A percentile compares a stretch with the other conserved stretches of the same genome.
Evolutionary conservation across 2,888 invertebrate species (phyloP).

Genomic region (Mythimna impura): DNA sequence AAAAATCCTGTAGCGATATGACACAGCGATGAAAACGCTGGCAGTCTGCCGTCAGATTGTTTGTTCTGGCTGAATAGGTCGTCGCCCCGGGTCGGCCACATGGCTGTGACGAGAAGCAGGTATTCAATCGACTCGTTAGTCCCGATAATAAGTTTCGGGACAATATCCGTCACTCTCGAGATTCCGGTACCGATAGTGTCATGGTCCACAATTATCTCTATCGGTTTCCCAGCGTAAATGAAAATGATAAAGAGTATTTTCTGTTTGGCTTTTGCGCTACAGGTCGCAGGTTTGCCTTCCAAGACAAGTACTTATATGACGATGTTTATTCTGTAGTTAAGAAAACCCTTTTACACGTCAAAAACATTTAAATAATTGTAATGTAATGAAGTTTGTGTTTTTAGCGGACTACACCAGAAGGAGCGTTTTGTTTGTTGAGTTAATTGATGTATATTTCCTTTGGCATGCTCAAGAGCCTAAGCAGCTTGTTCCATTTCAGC

Average conservation of each 20-base stretch:
- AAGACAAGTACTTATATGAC: not conserved
- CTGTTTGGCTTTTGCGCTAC: not conserved
- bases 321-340: too few species aligned
- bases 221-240: constrained; percentile 1
- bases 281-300: not conserved
- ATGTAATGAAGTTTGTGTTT: too few species aligned
- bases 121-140: constrained; percentile 53
- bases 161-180: constrained; percentile 16
- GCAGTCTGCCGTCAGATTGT: constrained; percentile 59
- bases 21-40: constrained; percentile 65
- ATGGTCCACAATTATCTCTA: constrained; percentile 21
- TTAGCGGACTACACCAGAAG: too few species aligned
- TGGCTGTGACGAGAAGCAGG: constrained; percentile 60
- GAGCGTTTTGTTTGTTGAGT: too few species aligned
- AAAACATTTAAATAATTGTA: too few species aligned
- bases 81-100: constrained; percentile 67
- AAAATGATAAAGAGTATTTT: not conserved
- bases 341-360: too few species aligned
- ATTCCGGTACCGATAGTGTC: constrained; percentile 40
- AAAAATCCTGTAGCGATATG: constrained; percentile 44
- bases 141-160: constrained; percentile 40
- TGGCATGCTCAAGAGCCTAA: too few species aligned
- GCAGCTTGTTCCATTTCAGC: too few species aligned
- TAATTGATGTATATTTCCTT: too few species aligned
- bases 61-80: constrained; percentile 76